Conservation (phyloP, 2,888 invertebrate species). For the Branchipolynoe longqiensis region DNA sequence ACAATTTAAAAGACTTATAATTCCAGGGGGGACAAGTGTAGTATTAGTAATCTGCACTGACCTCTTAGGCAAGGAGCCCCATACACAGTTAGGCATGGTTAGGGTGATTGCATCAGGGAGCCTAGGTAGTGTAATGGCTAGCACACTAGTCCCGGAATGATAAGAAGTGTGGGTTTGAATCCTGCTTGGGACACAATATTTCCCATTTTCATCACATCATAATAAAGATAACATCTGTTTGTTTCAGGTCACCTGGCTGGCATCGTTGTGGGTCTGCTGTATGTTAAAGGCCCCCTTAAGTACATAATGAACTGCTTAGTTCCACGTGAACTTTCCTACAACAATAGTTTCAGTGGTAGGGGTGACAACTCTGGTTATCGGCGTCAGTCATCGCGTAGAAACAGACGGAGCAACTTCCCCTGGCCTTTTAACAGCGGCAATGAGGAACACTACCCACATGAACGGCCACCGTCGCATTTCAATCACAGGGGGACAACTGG, state of each 20-base stretch:
- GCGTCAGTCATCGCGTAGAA: not conserved
- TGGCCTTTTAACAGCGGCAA: not conserved
- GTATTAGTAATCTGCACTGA: no score
- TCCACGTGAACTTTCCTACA: not conserved
- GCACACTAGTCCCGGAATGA: no score
- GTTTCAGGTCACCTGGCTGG: conserved; percentile 85
- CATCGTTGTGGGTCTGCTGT: conserved; percentile 85
- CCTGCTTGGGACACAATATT: not conserved
- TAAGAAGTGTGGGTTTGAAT: no score
- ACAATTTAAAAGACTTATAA: no score
- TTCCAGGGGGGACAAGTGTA: no score
- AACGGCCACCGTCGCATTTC: not conserved
- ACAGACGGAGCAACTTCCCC: no score
- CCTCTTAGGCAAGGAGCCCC: no score
- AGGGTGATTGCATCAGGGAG: no score
- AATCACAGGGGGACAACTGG: not conserved
- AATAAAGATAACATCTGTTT: not conserved
- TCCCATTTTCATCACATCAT: not conserved
- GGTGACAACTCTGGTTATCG: not conserved
- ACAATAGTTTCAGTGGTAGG: not conserved
- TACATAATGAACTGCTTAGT: conserved; percentile 74
- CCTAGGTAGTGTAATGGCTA: no score
- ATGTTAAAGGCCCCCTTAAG: conserved; percentile 83
- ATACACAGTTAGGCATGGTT: no score
- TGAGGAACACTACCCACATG: not conserved